Evolutionary conservation across 2,888 invertebrate species (phyloP), one percentile per base, ranked within the genome.

Genomic region (Leptinotarsa juncta): DNA sequence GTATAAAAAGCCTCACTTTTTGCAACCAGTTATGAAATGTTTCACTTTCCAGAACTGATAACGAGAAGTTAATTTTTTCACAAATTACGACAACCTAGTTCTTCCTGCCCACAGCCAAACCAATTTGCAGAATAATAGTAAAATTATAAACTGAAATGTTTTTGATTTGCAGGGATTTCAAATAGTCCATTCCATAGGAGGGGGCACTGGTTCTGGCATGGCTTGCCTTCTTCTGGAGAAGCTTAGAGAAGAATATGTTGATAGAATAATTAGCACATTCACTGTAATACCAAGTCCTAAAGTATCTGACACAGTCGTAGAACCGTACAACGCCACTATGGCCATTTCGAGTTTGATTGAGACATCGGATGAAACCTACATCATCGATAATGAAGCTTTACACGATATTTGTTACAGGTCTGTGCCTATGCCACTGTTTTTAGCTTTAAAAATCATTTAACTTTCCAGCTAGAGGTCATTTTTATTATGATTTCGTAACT

Each of bases 151-250:
- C 2, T 51, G 51, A n/a, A 50, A 48, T n/a, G 12, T n/a, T 18
- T 20, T 7, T 66, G n/a, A n/a, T 51, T 78, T 79, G 20, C 93
- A 94, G 88, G 96, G 96, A 81, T 93, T 93, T 84, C 93, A 93
- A 73, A 84, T 93, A 77, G 91, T 93, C n/a, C 93, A 93, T 84
- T 94, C 94, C 1, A 88, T 94, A 3, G 94, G 94, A 2, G 94
- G 94, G 60, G 94, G 94, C 2, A 94, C 94, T 18, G 94, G 94
- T 0, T 92, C 93, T 20, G 94, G 94, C 53, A 90, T 94, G 92
- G 94, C 83, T 16, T 81, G 83, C 62, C 88, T 95, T 48, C 87
- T 94, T 60, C 91, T 94, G 79, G 92, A 91, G 66, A 94, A 94
- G 86, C 93, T 94, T 75, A 89, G 93, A 26, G 94, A 94, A 84